These are phyloP conservation scores for Amphilophus citrinellus DNA, from an alignment of 2,113 vertebrate species.

Conservation along the genomic window DNA sequence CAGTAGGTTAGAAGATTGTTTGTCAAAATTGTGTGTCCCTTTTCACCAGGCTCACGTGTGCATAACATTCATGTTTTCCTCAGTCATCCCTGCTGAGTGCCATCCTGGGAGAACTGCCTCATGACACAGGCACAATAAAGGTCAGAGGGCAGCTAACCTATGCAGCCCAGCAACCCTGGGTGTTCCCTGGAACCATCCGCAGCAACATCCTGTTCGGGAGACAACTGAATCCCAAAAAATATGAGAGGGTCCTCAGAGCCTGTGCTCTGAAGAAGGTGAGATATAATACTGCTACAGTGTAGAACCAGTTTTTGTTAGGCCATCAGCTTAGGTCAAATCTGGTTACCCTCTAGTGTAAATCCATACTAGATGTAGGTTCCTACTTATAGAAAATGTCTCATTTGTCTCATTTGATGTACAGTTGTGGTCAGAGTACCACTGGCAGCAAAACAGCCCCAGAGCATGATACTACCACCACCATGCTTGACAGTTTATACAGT, in stretches of 20 bases:
- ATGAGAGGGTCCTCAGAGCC: constrained; percentile 87
- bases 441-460: too few species aligned
- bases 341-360: neutral
- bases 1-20: neutral
- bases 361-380: neutral
- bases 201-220: constrained; percentile 97
- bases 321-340: neutral
- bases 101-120: constrained; percentile 89
- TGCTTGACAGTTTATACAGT: too few species aligned
- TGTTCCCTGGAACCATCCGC: constrained; percentile 94
- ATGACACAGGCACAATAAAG: constrained; percentile 82
- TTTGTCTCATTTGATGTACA: too few species aligned
- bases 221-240: constrained; percentile 86
- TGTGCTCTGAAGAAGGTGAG: constrained; percentile 94
- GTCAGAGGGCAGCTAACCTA: constrained; percentile 89
- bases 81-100: constrained; percentile 94
- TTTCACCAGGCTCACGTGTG: neutral
- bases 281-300: neutral
- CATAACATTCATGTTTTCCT: neutral
- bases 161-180: constrained; percentile 95
- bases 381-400: neutral
- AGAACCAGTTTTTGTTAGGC: neutral
- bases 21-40: neutral
- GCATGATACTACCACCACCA: too few species aligned
- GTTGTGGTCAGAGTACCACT: too few species aligned